phyloP scores from a whole-genome alignment of 2,888 invertebrate genomes.

The Alloplasta piceator region DNA sequence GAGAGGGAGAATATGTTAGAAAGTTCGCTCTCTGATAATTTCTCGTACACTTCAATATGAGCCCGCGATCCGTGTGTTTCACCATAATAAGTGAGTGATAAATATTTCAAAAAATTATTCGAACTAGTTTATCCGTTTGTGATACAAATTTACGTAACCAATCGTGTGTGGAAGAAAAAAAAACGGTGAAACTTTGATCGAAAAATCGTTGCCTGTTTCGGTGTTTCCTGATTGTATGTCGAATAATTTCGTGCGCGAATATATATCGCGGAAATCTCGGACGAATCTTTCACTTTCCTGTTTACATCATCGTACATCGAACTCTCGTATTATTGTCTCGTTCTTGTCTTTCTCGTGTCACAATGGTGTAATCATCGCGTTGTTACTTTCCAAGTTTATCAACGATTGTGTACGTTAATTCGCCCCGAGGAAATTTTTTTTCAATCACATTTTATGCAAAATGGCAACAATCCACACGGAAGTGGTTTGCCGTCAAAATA shows the following conservation, averaged over 20 bases:
- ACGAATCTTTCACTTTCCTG: slow-evolving; percentile 10
- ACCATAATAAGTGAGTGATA: slow-evolving; percentile 54
- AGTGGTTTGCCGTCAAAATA: too few relatives aligned
- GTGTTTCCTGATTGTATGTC: not conserved
- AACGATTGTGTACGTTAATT: too few relatives aligned
- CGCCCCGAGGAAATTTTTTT: too few relatives aligned
- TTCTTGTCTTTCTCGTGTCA: too few relatives aligned
- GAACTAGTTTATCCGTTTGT: not conserved
- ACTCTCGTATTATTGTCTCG: slow-evolving; percentile 1
- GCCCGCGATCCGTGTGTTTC: slow-evolving; percentile 59
- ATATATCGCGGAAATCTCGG: not conserved
- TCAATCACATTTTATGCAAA: too few relatives aligned
- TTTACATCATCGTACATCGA: slow-evolving; percentile 37
- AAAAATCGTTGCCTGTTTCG: not conserved
- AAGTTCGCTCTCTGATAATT: slow-evolving; percentile 21
- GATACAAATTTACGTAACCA: not conserved
- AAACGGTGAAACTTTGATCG: not conserved
- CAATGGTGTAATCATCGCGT: too few relatives aligned
- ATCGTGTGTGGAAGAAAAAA: not conserved
- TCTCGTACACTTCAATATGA: slow-evolving; percentile 54
- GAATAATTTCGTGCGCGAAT: not conserved
- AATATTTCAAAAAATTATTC: not conserved
- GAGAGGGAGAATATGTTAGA: slow-evolving; percentile 20
- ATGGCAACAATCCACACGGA: too few relatives aligned
- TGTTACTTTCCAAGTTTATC: too few relatives aligned